phyloP scores from a whole-genome alignment of 2,797 vertebrate genomes.

The Sciaenops ocellatus region DNA sequence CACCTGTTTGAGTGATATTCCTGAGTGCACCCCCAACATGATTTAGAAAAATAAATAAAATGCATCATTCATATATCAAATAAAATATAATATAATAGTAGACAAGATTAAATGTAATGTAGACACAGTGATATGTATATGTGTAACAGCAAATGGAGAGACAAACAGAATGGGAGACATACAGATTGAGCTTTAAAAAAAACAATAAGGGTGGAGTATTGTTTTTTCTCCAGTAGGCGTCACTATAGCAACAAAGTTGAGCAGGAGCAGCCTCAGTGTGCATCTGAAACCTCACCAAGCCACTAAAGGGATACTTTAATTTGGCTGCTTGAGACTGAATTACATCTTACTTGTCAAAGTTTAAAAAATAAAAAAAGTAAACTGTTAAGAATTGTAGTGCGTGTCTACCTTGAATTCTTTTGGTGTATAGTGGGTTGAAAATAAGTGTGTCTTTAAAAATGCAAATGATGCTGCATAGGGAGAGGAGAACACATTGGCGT shows the following conservation, averaged over 20 bases:
- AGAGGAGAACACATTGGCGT: slow-evolving; percentile 11
- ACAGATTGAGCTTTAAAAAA: background rate
- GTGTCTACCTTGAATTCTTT: background rate
- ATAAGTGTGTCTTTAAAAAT: slow-evolving; percentile 44
- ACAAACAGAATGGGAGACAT: background rate
- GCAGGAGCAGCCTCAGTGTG: background rate
- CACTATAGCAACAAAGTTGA: slow-evolving; percentile 58
- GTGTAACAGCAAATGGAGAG: background rate
- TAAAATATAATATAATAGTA: too few species aligned
- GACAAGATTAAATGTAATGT: too few species aligned
- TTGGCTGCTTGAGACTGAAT: slow-evolving; percentile 11
- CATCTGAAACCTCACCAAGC: slow-evolving; percentile 16
- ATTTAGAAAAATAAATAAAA: too few species aligned
- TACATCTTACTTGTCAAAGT: background rate
- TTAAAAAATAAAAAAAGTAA: background rate
- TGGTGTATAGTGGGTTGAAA: background rate
- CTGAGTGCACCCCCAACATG: too few species aligned
- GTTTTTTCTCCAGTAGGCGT: slow-evolving; percentile 59
- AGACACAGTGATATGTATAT: too few species aligned
- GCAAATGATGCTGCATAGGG: slow-evolving; percentile 34
- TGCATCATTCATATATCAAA: too few species aligned
- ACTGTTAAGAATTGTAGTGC: background rate
- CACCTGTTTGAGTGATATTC: too few species aligned
- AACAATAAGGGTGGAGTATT: slow-evolving; percentile 8
- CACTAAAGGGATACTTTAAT: slow-evolving; percentile 29